Evolutionary conservation across 2,797 vertebrate species (phyloP), one percentile per base, ranked within the genome.

Genomic region (Steatocranus sp.): DNA sequence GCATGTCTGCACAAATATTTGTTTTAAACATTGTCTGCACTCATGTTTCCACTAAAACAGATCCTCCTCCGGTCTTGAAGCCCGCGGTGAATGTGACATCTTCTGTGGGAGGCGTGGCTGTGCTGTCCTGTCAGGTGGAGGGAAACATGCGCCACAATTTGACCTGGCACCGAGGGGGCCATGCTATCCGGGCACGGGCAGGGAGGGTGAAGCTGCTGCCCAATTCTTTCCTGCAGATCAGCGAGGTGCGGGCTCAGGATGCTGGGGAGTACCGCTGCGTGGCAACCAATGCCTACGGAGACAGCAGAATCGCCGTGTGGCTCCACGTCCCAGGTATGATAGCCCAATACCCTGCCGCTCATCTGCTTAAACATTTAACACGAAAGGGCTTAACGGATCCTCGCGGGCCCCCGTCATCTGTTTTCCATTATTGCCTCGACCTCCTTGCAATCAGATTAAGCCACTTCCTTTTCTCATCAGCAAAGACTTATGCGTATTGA

Each of bases 321-420:
- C 96, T 99, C 61, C 92, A 96, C 2, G 86, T 99, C 73, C 96
- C 95, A 95, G 97, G 98, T 99, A 96, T 89, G 87, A 20, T 74
- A 38, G 81, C 23, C 75, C 27, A 9, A 79, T 78, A 82, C 78
- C 75, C 87, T 34, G 23, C 20, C 14, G 87, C 54, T 90, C 93
- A 89, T 92, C 94, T 95, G 94, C 88, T 93, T 25, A 89, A 93
- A 86, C 81, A 68, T 82, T 95, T 89, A 92, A 86, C 87, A 70
- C 84, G 50, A 66, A 0, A 20, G 77, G 86, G 87, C 91, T 92
- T 91, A 87, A 38, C 32, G 15, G 91, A 87, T 92, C 81, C 90
- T 78, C 87, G 79, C 75, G 46, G 84, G 61, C 80, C 63, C 79
- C 80, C 2, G 5, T 88, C 94, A 95, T 96, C 94, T 96, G 95